Base-by-base conservation (phyloP, 2,113 vertebrate species). In the Furnarius figulus region DNA sequence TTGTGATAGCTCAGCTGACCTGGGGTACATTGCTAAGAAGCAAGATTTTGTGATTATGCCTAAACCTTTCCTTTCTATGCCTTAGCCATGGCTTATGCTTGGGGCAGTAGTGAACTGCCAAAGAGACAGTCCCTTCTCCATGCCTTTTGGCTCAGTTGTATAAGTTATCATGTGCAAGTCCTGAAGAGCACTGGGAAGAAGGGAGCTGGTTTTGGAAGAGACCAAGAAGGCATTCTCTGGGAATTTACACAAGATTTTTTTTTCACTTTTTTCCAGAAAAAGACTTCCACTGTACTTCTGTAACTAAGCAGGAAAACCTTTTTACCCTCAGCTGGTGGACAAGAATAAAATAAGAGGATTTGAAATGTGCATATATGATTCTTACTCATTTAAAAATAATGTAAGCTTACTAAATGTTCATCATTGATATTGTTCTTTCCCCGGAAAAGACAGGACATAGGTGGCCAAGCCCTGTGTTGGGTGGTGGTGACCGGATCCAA, bases 111-210 rank as follows among this genome's bases (percentile, higher is more conserved):
- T 44, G 33, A 78, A 12, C 23, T 24, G 8, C 6, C 59, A 70
- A 47, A 66, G 9, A 47, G 21, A 42, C 8, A 18, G 17, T 71
- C 9, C 14, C 27, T 21, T 21, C 42, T 24, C 23, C 58, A 37
- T 17, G 17, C 9, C 31, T 70, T 30, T 50, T 55, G 39, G n/a
- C 39, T 62, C 0, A 0, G 10, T 58, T 40, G 19, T 24, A 44
- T 8, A 8, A n/a, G 9, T 30, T 62, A 33, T 49, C 44, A n/a
- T 21, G 27, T 1, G 1, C 0, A 8, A 58, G 44, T 68, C 55
- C 50, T 59, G 39, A 75, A 73, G 46, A 85, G 12, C 11, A 15
- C 31, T 66, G 22, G 21, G 44, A 71, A 70, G 19, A 91, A 44
- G 18, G 50, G 14, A 91, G 10, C 1, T 59, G 18, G 2, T 39